Conservation (phyloP, 2,113 vertebrate species). For the Corydoras sp. region DNA sequence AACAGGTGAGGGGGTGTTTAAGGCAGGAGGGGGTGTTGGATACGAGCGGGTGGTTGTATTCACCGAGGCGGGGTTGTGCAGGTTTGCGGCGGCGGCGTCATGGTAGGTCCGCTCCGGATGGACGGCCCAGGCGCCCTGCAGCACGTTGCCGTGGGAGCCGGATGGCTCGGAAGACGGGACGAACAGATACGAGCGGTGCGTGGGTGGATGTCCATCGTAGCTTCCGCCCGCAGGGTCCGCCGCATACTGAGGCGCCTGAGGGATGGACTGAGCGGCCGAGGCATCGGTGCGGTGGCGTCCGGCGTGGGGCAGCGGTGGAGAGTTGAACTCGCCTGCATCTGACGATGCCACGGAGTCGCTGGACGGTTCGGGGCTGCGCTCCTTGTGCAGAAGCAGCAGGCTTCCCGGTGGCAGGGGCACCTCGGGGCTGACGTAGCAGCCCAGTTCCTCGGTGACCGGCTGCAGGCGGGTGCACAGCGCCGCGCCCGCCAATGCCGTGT, state of each 20-base stretch:
- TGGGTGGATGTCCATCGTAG: slow-evolving; percentile 65
- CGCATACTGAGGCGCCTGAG: slow-evolving; percentile 51
- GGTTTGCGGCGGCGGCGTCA: slow-evolving; percentile 38
- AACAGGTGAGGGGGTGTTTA: background rate
- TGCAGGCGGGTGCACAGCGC: slow-evolving; percentile 75
- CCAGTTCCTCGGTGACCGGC: slow-evolving; percentile 89
- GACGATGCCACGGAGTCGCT: slow-evolving; percentile 92
- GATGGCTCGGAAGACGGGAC: slow-evolving; percentile 51
- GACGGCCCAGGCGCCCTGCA: slow-evolving; percentile 56
- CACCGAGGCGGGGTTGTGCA: slow-evolving; percentile 67
- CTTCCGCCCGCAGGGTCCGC: slow-evolving; percentile 35
- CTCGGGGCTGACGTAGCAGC: slow-evolving; percentile 71
- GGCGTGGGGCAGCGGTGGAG: slow-evolving; percentile 63
- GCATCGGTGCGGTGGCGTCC: slow-evolving; percentile 47
- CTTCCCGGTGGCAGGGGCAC: slow-evolving; percentile 71
- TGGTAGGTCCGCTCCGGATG: slow-evolving; percentile 63
- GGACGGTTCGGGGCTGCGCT: slow-evolving; percentile 86
- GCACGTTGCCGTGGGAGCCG: slow-evolving; percentile 15
- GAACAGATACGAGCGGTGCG: slow-evolving; percentile 62
- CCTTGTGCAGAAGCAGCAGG: slow-evolving; percentile 71
- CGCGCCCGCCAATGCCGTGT: slow-evolving; percentile 43
- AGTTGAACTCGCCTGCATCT: slow-evolving; percentile 84
- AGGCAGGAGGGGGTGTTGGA: slow-evolving; percentile 38
- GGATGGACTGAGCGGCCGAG: slow-evolving; percentile 67
- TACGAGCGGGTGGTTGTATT: slow-evolving; percentile 49